Evolutionary conservation across 2,888 invertebrate species (phyloP).

Genomic region (Ophraella communa): DNA sequence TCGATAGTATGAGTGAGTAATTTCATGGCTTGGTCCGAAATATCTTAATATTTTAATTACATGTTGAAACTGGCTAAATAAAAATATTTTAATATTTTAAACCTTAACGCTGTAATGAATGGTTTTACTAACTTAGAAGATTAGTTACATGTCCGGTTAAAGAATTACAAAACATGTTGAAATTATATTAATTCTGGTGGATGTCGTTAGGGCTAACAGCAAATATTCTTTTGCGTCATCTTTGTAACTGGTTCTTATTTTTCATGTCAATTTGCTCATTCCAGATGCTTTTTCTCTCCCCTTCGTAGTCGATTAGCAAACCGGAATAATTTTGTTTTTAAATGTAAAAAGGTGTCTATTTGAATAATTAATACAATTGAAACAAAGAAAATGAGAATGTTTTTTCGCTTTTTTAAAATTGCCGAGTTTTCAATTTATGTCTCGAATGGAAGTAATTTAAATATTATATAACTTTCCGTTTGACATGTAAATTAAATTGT

Average conservation of each 20-base stretch:
- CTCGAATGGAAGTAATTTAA: conserved; percentile 24
- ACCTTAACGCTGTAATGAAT: too few relatives aligned
- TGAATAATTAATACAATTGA: conserved; percentile 19
- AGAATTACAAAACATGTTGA: neutral
- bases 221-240: conserved; percentile 13
- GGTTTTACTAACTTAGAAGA: too few relatives aligned
- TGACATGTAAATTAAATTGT: conserved; percentile 32
- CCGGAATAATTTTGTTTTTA: conserved; percentile 12
- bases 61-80: too few relatives aligned
- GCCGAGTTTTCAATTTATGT: conserved; percentile 22
- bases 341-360: conserved; percentile 10
- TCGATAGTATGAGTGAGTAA: too few relatives aligned
- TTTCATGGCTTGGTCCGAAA: too few relatives aligned
- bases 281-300: conserved; percentile 13
- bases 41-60: too few relatives aligned
- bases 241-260: conserved; percentile 1
- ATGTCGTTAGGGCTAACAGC: conserved; percentile 8
- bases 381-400: conserved; percentile 12
- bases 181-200: neutral
- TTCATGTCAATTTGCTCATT: conserved; percentile 8
- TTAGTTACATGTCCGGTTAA: neutral
- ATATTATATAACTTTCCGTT: conserved; percentile 24
- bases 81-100: too few relatives aligned
- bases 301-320: conserved; percentile 7
- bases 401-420: conserved; percentile 14